These are phyloP conservation scores for Harpalus rufipes DNA, from an alignment of 2,888 invertebrate genomes.

Conservation along the genomic window DNA sequence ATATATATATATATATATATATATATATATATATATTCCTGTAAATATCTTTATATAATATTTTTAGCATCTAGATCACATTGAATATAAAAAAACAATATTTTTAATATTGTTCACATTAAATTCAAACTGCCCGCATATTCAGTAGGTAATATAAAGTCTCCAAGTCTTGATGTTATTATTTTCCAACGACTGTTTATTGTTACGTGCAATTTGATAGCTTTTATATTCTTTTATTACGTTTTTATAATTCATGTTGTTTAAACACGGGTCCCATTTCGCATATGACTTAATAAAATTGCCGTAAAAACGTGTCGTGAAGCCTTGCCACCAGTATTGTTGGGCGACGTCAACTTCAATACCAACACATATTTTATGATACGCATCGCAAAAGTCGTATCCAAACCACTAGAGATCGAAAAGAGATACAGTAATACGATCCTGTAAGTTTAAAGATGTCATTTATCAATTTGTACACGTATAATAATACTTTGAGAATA, in stretches of 20 bases:
- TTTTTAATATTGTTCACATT: not conserved
- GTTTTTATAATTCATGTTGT: constrained; percentile 62
- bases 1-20: too few species aligned
- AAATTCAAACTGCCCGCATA: constrained; percentile 2
- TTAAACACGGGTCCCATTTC: constrained; percentile 45
- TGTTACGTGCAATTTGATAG: constrained; percentile 61
- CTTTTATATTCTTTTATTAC: constrained; percentile 62
- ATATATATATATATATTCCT: too few species aligned
- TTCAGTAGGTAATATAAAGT: constrained; percentile 12
- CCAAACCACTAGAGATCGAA: not conserved
- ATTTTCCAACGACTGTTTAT: constrained; percentile 30
- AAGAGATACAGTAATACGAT: not conserved
- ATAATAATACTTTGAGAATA: too few species aligned
- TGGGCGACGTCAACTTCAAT: not conserved
- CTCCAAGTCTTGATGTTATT: constrained; percentile 21
- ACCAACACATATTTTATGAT: not conserved
- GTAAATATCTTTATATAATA: too few species aligned
- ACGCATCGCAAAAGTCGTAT: not conserved
- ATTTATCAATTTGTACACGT: too few species aligned
- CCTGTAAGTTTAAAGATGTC: too few species aligned
- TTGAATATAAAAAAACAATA: too few species aligned
- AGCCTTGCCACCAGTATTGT: constrained; percentile 23
- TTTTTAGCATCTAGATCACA: too few species aligned
- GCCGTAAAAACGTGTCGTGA: constrained; percentile 51
- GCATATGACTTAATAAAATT: constrained; percentile 62